Base-by-base conservation (phyloP, 2,888 invertebrate genomes). In the Lamproptera curius region DNA sequence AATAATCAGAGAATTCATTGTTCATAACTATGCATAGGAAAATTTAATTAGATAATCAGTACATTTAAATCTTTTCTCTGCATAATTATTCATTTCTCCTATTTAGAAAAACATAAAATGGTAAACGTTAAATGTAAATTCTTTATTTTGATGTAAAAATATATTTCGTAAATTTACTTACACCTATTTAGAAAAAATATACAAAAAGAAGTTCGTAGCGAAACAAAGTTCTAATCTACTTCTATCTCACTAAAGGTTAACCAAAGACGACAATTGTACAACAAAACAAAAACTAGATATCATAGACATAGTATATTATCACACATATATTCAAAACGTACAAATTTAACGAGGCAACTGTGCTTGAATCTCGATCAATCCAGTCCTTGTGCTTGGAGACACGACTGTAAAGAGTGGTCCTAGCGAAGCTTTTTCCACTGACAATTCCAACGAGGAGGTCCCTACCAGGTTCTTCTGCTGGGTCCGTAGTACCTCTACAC, bases 401-500 rank as follows among this genome's bases (percentile, higher is more conserved):
- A 13, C 70, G 56, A 10, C 67, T 69, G 47, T 55, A 67, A 5
- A 68, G 39, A 0, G 63, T 71, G 0, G 82, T 77, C 47, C 54
- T 69, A 41, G 81, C 81, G 23, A 63, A 69, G 46, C 74, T 79
- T 57, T 80, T 82, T 0, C 80, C 83, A 26, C 78, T 73, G 0
- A 83, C 81, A 0, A 84, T 47, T 0, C 83, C 83, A 0, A 69
- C 75, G 10, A 83, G 47, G 1, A 81, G 37, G 1, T 70, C 69
- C 6, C 52, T 56, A 0, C 58, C 53, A 0, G 52, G 34, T 5
- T 31, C 28, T 36, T 73, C 73, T 0, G 33, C 56, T 0, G 68
- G 61, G 17, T 76, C 74, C 0, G 38, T 26, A 0, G 73, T 72
- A 1, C 47, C 58, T 1, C 50, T 57, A 44, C 84, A 83, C 1